Base-by-base conservation (phyloP, 37 sponge, comb jelly and placozoan species). In the Beroe forskalii region DNA sequence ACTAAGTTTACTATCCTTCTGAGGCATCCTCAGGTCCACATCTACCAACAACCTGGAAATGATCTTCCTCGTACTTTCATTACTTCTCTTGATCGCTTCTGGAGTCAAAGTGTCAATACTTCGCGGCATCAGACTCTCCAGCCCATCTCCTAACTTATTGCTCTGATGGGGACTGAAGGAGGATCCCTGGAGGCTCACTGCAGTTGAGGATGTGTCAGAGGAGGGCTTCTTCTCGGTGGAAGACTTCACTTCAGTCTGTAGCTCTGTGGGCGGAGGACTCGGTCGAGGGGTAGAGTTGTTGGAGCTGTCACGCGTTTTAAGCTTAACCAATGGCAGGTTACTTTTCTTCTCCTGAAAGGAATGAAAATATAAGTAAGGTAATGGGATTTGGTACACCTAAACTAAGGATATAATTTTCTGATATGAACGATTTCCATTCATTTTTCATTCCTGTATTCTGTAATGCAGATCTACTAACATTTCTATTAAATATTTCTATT, bases 101-200 rank as follows among this genome's bases (percentile, higher is more conserved):
- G 86, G 86, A 43, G 43, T 80, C 38, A 80, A 9, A 1, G 86
- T 80, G 4, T n/a, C 8, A 28, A 80, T 43, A 25, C 24, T 38
- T 0, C 86, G 86, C 1, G 86, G 86, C 86, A 80, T 80, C 27
- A 80, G 86, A 80, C 86, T 80, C 55, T 80, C 86, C 3, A 9
- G 19, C 1, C 72, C 39, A 17, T 69, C 72, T 31, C 72, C 72
- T 69, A 69, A 35, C 40, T 44, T 9, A 9, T 20, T 80, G 6
- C 4, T 37, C 22, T 30, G 28, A 39, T 23, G 9, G 12, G 12
- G 36, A 12, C 32, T 35, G 31, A 3, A 4, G 39, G 40, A 4
- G 14, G 66, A 30, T 63, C 25, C 25, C 25, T 24, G 6, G 25
- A 8, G 6, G 66, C 23, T 63, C 28, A 19, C 25, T 9, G 60